These are phyloP conservation scores for Hypocryptadius cinnamomeus DNA, from an alignment of 2,113 vertebrate species.

Conservation along the genomic window DNA sequence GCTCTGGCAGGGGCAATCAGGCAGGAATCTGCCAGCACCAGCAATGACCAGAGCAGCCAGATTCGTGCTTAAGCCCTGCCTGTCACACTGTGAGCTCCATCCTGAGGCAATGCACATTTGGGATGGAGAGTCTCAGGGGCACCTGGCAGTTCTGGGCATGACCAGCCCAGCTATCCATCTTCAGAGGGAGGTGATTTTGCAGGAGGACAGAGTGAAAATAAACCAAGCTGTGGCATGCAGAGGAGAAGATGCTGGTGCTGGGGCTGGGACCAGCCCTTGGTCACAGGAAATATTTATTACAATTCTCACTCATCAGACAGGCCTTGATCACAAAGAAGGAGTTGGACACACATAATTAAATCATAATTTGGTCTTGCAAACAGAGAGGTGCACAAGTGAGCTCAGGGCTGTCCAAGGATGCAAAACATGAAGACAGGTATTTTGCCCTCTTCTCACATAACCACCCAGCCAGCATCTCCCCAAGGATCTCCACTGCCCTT, in stretches of 20 bases:
- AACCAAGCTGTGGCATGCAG: background rate
- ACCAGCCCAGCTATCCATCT: background rate
- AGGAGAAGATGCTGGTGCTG: background rate
- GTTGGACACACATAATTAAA: background rate
- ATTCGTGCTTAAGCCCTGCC: background rate
- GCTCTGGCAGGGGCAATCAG: background rate
- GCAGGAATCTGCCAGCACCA: background rate
- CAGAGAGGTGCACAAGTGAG: background rate
- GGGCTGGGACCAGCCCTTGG: background rate
- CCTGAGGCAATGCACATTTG: background rate
- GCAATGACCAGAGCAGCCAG: background rate
- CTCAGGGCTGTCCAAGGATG: background rate
- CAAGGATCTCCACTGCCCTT: rapidly evolving
- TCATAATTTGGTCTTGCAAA: background rate
- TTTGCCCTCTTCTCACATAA: background rate
- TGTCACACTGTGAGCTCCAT: background rate
- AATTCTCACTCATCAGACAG: background rate
- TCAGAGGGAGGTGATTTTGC: background rate
- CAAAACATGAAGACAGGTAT: background rate
- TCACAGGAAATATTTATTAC: background rate
- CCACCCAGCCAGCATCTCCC: background rate
- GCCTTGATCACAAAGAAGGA: background rate
- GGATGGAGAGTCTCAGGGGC: background rate
- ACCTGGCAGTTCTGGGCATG: background rate
- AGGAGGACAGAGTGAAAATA: background rate